phyloP scores from a whole-genome alignment of 2,888 invertebrate species.

The Tribolium freemani region DNA sequence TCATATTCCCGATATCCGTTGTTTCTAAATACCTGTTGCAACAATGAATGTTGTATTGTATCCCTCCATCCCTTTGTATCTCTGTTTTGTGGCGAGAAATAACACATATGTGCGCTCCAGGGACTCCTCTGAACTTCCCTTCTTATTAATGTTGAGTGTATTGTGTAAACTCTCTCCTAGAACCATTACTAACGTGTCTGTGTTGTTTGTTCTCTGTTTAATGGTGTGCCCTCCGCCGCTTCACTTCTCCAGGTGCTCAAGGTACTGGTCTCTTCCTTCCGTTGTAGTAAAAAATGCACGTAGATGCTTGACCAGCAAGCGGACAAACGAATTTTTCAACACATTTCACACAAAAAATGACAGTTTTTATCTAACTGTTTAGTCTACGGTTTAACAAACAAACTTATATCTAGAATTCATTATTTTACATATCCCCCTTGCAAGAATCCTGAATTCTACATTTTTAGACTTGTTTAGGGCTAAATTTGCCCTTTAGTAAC shows the following conservation, averaged over 20 bases:
- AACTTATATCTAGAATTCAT: too few relatives aligned
- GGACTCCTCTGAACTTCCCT: not conserved
- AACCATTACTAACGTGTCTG: conserved; percentile 66
- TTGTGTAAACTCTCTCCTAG: conserved; percentile 46
- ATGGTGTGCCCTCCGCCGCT: conserved; percentile 67
- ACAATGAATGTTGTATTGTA: conserved; percentile 1
- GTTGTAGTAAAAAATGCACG: not conserved
- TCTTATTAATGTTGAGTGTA: conserved; percentile 46
- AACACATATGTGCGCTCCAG: not conserved
- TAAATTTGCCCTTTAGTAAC: too few relatives aligned
- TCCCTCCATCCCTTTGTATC: not conserved
- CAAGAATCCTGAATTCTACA: too few relatives aligned
- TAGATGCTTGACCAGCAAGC: not conserved
- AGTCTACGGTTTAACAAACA: too few relatives aligned
- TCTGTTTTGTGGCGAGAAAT: not conserved
- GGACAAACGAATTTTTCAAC: too few relatives aligned
- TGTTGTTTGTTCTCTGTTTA: conserved; percentile 69
- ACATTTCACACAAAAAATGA: too few relatives aligned
- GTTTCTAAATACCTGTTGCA: not conserved
- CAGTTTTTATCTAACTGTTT: too few relatives aligned
- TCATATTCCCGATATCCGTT: not conserved
- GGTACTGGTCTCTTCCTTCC: conserved; percentile 64
- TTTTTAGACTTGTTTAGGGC: too few relatives aligned
- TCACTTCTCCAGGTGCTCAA: conserved; percentile 70
- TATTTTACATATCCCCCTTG: too few relatives aligned